Evolutionary conservation across 2,888 invertebrate species (phyloP), one percentile per base, ranked within the genome.

Genomic region (Eilema caniola): DNA sequence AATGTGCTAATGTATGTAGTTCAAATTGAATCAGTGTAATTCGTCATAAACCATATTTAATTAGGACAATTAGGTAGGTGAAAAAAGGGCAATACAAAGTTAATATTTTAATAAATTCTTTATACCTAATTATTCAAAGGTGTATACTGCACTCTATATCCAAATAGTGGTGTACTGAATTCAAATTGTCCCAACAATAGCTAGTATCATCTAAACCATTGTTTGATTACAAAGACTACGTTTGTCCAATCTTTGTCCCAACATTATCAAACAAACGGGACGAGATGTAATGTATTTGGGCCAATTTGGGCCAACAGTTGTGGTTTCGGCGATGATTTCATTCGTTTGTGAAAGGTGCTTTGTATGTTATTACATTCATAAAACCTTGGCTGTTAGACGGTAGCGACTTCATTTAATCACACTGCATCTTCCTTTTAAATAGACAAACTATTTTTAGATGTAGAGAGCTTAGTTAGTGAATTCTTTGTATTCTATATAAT

Each of bases 271-370:
- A 73, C 62, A 71, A 69, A 66, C 68, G 62, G 66, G 62, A 66
- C 53, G 41, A 73, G 74, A 78, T 68, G 63, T 23, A 12, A 72
- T 71, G 72, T 69, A 77, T 82, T 84, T 76, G 74, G 68, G 62
- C 80, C 85, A 81, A 83, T 82, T 84, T 76, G 74, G 68, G 62
- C 80, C 83, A 81, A 83, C 74, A 81, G 72, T 81, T 82, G 80
- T 77, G 78, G 83, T 80, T 77, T 53, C 10, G 56, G 56, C 78
- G 82, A 86, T 83, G 84, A 86, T 80, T 86, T 84, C 80, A 83
- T 83, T 83, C 75, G 85, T 79, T 82, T 77, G 83, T 85, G 84
- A 86, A 86, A 86, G 87, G 85, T 78, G 76, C 61, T 74, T 70
- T 74, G 77, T 79, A 78, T 53, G 33, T 61, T 65, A 65, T 56